phyloP scores from a whole-genome alignment of 2,113 vertebrate species.

The Parotia lawesii region DNA sequence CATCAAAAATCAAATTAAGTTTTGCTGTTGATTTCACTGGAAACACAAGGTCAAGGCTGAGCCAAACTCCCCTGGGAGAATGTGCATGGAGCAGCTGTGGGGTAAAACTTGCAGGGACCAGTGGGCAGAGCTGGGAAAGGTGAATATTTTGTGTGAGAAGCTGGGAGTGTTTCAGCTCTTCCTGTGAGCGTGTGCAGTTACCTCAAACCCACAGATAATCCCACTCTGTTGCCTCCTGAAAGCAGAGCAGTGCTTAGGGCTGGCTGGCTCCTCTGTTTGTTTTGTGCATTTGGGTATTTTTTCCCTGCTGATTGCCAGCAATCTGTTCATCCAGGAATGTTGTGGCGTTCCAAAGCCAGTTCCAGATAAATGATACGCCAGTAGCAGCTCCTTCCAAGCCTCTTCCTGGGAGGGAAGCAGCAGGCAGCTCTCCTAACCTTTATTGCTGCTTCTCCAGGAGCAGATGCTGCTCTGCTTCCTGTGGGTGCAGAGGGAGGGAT shows the following conservation, averaged over 20 bases:
- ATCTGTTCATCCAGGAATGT: neutral
- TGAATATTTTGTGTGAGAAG: fast-evolving
- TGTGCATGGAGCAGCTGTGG: neutral
- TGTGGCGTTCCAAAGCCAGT: neutral
- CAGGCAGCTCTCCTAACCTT: neutral
- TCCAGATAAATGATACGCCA: neutral
- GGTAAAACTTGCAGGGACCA: neutral
- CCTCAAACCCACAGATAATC: neutral
- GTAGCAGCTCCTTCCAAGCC: neutral
- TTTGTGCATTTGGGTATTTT: neutral
- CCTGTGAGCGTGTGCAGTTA: fast-evolving
- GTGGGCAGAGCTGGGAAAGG: neutral
- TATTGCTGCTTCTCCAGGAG: neutral
- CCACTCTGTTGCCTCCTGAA: neutral
- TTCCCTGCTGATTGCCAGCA: neutral
- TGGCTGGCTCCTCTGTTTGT: neutral
- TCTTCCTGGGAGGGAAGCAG: neutral
- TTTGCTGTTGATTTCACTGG: neutral
- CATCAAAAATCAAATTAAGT: constrained; percentile 26
- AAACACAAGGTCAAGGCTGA: neutral
- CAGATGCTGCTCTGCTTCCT: neutral
- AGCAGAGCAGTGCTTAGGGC: neutral
- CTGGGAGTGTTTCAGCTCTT: neutral
- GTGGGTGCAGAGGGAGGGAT: neutral
- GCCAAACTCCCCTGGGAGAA: neutral